Conservation (phyloP, 2,113 vertebrate genomes). For the Amazona guildingii region DNA sequence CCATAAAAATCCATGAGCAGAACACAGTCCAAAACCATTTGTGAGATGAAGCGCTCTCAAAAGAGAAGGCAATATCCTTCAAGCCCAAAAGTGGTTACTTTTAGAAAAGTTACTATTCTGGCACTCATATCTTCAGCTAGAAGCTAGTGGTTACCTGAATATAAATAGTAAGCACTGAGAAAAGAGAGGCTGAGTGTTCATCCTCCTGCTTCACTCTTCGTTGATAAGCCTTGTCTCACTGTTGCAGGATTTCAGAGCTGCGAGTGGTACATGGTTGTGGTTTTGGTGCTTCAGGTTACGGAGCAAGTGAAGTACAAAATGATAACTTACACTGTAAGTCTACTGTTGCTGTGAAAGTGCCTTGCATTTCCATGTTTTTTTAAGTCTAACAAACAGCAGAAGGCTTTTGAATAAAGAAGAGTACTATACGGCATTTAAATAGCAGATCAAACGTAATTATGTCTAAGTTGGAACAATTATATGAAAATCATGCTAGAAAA, state of each 20-base stretch:
- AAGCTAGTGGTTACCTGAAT: background rate
- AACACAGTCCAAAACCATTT: background rate
- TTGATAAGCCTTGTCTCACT: background rate
- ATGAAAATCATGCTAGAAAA: background rate
- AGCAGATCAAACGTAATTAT: constrained; percentile 1
- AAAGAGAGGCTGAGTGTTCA: background rate
- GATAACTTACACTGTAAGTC: background rate
- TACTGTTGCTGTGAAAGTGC: background rate
- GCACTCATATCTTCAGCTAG: background rate
- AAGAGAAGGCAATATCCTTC: background rate
- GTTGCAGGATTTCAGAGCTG: background rate
- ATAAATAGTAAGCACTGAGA: background rate
- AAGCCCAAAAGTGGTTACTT: background rate
- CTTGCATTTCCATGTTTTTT: background rate
- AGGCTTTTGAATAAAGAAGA: background rate
- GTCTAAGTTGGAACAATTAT: constrained; percentile 23
- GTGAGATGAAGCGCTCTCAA: background rate
- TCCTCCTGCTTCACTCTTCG: background rate
- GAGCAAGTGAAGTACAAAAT: background rate
- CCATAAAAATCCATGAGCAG: background rate
- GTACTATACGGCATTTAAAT: background rate
- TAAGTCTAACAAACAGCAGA: background rate
- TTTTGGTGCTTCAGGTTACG: background rate
- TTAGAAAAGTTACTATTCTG: background rate
- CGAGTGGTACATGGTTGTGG: background rate